phyloP scores from a whole-genome alignment of 2,113 vertebrate species.

The Sminthopsis crassicaudata region DNA sequence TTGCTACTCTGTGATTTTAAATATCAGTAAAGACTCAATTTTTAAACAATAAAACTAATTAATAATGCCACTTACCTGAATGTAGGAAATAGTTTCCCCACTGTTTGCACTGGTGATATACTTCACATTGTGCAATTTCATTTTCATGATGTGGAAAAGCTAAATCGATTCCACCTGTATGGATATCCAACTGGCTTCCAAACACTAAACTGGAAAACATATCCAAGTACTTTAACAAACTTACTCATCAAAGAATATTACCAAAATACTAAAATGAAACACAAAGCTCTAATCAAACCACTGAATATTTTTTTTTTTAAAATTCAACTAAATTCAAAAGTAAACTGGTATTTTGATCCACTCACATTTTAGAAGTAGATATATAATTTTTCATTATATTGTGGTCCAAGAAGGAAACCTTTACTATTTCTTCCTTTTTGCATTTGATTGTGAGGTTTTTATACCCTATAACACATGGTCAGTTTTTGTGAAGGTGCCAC shows the following conservation, averaged over 20 bases:
- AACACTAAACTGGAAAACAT: conserved; percentile 89
- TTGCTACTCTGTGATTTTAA: neutral
- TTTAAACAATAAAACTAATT: fast-evolving
- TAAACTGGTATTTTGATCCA: neutral
- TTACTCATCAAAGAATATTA: neutral
- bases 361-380: no score
- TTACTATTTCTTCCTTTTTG: no score
- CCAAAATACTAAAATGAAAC: neutral
- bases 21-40: neutral
- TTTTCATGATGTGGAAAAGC: conserved; percentile 99
- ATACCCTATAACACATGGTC: no score
- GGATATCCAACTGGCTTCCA: conserved; percentile 94
- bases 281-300: neutral
- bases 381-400: no score
- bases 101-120: conserved; percentile 91
- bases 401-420: no score
- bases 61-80: conserved; percentile 87
- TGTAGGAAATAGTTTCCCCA: conserved; percentile 98
- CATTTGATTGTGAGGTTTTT: no score
- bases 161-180: conserved; percentile 94
- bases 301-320: neutral
- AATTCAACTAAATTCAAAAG: neutral
- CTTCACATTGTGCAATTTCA: conserved; percentile 96
- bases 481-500: no score
- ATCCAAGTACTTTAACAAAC: neutral